These are phyloP conservation scores for Brachionus plicatilis DNA, from an alignment of 1,140 invertebrate genomes.

Conservation along the genomic window DNA sequence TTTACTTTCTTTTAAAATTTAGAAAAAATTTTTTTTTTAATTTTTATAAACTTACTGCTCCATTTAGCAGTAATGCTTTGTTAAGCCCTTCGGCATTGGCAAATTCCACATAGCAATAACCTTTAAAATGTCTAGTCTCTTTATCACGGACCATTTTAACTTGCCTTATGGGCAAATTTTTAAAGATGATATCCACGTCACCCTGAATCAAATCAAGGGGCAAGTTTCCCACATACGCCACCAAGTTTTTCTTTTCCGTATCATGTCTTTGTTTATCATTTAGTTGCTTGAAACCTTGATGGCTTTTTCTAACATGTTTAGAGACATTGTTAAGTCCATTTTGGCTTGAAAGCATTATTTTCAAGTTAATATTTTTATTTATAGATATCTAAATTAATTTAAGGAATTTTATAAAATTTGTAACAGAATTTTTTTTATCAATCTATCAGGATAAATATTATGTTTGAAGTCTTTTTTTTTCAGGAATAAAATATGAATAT, in stretches of 20 bases:
- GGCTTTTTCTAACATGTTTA: neutral
- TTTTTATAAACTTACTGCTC: neutral
- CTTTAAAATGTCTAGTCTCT: conserved; percentile 16
- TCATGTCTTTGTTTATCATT: neutral
- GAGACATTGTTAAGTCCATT: neutral
- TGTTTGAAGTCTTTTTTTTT: neutral
- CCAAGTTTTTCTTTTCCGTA: neutral
- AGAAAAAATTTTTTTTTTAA: too few relatives aligned
- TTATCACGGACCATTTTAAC: conserved; percentile 33
- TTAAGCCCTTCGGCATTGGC: neutral
- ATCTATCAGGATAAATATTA: neutral
- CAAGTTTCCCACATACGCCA: conserved; percentile 15
- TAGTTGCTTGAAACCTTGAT: neutral
- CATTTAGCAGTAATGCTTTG: conserved; percentile 17
- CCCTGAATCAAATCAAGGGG: conserved; percentile 1
- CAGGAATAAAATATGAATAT: neutral
- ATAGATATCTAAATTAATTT: neutral
- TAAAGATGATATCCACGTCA: conserved; percentile 11
- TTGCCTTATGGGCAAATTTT: conserved; percentile 10
- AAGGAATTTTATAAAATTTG: too few relatives aligned
- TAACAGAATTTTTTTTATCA: neutral
- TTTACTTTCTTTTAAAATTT: neutral
- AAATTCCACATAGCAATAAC: conserved; percentile 39
- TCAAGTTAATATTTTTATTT: neutral
- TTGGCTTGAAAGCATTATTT: neutral